These are phyloP conservation scores for Empidonax traillii DNA, from an alignment of 2,113 vertebrate species.

Conservation along the genomic window DNA sequence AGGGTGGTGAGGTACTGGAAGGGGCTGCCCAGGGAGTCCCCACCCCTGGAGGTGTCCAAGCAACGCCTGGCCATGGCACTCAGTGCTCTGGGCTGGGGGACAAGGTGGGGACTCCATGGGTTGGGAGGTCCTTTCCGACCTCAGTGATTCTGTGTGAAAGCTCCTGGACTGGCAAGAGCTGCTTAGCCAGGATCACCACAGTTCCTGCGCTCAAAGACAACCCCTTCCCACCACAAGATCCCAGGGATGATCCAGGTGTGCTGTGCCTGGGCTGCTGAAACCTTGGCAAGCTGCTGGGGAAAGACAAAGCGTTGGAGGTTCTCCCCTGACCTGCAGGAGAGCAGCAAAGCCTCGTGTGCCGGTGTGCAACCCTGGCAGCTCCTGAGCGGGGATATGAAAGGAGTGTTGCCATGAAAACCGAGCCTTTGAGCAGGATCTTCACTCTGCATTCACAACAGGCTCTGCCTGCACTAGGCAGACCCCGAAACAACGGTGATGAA, in stretches of 20 bases:
- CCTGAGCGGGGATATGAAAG: neutral
- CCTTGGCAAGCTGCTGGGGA: neutral
- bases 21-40: neutral
- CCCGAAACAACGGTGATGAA: neutral
- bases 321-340: neutral
- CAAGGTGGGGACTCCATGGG: rapidly evolving
- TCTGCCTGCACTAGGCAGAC: neutral
- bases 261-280: rapidly evolving
- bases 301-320: neutral
- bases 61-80: neutral
- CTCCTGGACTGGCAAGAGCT: neutral
- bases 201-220: neutral
- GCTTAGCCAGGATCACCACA: neutral
- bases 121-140: neutral
- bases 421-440: neutral
- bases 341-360: neutral
- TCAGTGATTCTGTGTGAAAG: neutral
- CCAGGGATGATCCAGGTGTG: rapidly evolving
- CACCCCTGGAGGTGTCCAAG: neutral
- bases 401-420: constrained; percentile 49
- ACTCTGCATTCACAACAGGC: neutral
- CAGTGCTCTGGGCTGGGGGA: neutral
- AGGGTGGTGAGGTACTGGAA: rapidly evolving
- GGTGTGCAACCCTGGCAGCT: neutral
- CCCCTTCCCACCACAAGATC: rapidly evolving